Evolutionary conservation across 2,888 invertebrate species (phyloP).

Genomic region (Agrotis clavis): DNA sequence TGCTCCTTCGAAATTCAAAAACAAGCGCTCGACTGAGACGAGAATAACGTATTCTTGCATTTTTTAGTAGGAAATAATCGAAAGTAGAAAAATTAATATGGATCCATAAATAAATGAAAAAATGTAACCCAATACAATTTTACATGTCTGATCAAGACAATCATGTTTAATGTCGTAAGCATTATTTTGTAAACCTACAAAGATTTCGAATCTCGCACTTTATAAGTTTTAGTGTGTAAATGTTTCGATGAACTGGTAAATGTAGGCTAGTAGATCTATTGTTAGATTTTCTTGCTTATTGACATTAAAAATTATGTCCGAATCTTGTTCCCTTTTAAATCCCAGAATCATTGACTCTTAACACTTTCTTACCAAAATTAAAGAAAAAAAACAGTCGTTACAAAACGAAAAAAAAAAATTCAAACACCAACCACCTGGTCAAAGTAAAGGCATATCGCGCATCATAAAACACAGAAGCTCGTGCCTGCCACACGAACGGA

Average conservation of each 20-base stretch:
- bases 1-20: conserved; percentile 78
- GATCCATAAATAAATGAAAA: too few relatives aligned
- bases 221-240: too few relatives aligned
- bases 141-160: too few relatives aligned
- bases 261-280: too few relatives aligned
- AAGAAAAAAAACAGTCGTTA: conserved; percentile 15
- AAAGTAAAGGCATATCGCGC: conserved; percentile 71
- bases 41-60: conserved; percentile 72
- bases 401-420: conserved; percentile 35
- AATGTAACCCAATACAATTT: too few relatives aligned
- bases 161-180: too few relatives aligned
- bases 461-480: conserved; percentile 75
- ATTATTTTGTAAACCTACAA: too few relatives aligned
- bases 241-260: too few relatives aligned
- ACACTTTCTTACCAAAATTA: neutral
- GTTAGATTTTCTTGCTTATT: neutral
- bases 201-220: too few relatives aligned
- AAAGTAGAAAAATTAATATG: neutral
- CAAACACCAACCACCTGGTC: conserved; percentile 74
- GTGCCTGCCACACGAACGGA: conserved; percentile 88
- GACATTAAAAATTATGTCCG: too few relatives aligned
- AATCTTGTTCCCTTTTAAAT: neutral
- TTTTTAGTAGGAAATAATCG: conserved; percentile 3
- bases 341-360: neutral
- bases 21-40: conserved; percentile 73